Evolutionary conservation across 2,888 invertebrate genomes (phyloP), one percentile per base, ranked within the genome.

Genomic region (Pediacus dermestoides): DNA sequence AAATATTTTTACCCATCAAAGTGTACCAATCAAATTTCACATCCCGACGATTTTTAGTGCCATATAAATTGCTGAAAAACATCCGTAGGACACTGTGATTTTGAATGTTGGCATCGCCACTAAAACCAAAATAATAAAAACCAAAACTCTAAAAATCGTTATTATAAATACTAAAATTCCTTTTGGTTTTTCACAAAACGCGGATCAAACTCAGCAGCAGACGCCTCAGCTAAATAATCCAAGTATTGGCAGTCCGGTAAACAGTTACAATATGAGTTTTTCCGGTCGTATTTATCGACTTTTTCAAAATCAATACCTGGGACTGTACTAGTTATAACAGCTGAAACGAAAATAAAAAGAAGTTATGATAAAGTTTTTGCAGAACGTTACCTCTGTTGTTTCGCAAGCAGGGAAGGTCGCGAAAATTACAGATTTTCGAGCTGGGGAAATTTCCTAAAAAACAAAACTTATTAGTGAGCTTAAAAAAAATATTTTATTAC

Each of bases 1-100:
- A n/a, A n/a, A n/a, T n/a, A n/a, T n/a, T n/a, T n/a, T n/a, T n/a
- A n/a, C n/a, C n/a, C n/a, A n/a, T n/a, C n/a, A n/a, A n/a, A n/a
- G n/a, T 60, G 58, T 82, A 76, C 84, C 84, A 85, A 57, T 77
- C 81, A 50, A 80, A 77, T 61, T 77, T 77, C 35, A 81, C 75
- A 55, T 81, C 80, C 32, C 76, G 77, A 30, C 82, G 74, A 58
- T 78, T 83, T 50, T 78, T 74, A 3, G 78, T 80, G 2, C 80
- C 79, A 46, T 82, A 78, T 39, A 83, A 63, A 56, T 82, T 81
- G 48, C 76, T 78, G 58, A 80, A 82, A 61, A 76, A 85, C 14
- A 84, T 74, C 53, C 81, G 78, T 16, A 84, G 50, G 6, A 81
- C 53, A 4, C 80, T 78, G 27, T 75, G 73, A 52, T 81, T 76